Base-by-base conservation (phyloP, 53 echinoderm and acorn worm species). In the Hippasteria phrygiana region DNA sequence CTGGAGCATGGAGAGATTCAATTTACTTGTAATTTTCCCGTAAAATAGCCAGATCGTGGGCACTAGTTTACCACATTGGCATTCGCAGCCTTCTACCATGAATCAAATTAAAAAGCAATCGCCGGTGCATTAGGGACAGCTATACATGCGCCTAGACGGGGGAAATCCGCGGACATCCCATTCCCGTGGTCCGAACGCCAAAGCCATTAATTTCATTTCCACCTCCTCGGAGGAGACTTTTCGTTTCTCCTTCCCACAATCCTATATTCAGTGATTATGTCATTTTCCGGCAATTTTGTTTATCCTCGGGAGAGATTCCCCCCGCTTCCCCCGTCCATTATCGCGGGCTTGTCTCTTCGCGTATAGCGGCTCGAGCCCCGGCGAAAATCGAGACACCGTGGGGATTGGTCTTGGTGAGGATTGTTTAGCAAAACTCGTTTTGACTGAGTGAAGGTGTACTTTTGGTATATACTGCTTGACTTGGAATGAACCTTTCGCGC, bases 51-150 rank as follows among this genome's bases (percentile, higher is more conserved):
- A n/a, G n/a, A n/a, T n/a, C n/a, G n/a, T n/a, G n/a, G n/a, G n/a
- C n/a, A n/a, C n/a, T n/a, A n/a, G n/a, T n/a, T n/a, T n/a, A n/a
- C n/a, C n/a, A n/a, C n/a, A n/a, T n/a, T n/a, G 2, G 22, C 24
- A 59, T 59, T 59, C 59, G n/a, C 26, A 12, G 48, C 2, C 59
- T 42, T 56, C 22, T 29, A 35, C 55, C 78, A 22, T 16, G 55
- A 78, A 78, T 78, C 62, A 40, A 78, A 38, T 59, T 62, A 55
- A 18, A 38, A 55, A 78, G 78, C 56, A 55, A 55, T 78, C 59
- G 73, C 33, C 1, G 40, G 20, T n/a, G 78, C 16, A 33, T 59
- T 26, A 34, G n/a, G n/a, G n/a, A 28, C 67, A 32, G 34, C 18
- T 20, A 59, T 31, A n/a, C 37, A 36, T 78, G 22, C 73, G 18